Evolutionary conservation across 2,888 invertebrate species (phyloP), one percentile per base, ranked within the genome.

Genomic region (Drosophila prolongata): DNA sequence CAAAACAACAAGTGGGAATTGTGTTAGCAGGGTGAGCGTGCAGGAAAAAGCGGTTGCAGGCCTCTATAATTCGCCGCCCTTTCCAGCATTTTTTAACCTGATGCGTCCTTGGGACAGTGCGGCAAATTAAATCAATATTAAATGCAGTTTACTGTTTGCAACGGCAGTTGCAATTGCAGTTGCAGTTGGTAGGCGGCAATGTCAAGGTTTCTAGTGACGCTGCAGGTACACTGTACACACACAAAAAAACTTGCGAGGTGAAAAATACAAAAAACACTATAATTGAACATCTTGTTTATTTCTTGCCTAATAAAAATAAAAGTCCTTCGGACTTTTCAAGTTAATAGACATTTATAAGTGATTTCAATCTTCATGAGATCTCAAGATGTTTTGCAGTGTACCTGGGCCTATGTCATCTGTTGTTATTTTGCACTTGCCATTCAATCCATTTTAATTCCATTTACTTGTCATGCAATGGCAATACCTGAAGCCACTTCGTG

Each of bases 121-220:
- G 57, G 59, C 27, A 75, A 77, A 79, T 81, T 76, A 75, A 89
- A 85, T 89, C 84, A 85, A 85, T 89, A 89, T 79, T 81, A 60
- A 85, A 75, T 71, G 72, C 86, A 87, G 58, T 60, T 84, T 47
- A 34, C 30, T 38, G 50, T 64, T 57, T 53, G 42, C 71, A 74
- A 49, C 66, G 69, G 54, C 79, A 71, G 30, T 68, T 24, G 53
- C 46, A 46, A 46, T 27, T 27, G 30, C 34, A 60, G n/a, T 61
- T 44, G 24, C 53, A 65, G 52, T 38, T 47, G 65, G 47, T 47
- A 42, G 66, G 16, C 38, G 38, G 46, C 69, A 75, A 62, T 76
- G 76, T 67, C 76, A 76, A 64, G 75, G 75, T 38, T 59, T 35
- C 16, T 34, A 35, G 46, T 61, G 65, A 70, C 49, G 57, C 14